Conservation (phyloP, 2,797 vertebrate species). For the Leptatherina wallacei region DNA sequence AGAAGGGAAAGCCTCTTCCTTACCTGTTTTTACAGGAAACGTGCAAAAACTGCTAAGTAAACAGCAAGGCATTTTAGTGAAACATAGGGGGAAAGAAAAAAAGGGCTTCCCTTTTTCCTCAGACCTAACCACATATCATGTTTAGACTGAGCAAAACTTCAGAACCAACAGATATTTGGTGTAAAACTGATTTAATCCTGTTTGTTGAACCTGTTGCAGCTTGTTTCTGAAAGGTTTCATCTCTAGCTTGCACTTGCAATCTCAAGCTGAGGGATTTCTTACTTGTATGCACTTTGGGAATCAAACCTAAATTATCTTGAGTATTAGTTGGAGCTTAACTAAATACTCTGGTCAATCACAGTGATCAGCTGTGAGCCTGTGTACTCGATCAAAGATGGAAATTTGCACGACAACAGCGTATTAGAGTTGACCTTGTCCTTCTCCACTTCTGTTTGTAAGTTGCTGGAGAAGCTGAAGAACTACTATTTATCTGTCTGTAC, state of each 20-base stretch:
- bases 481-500: no score
- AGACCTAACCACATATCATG: not conserved
- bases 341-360: no score
- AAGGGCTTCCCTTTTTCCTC: not conserved
- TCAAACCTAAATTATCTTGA: not conserved
- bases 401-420: no score
- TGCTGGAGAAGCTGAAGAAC: no score
- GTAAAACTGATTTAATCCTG: not conserved
- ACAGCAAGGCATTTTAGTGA: not conserved
- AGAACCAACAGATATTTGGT: not conserved
- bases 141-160: not conserved
- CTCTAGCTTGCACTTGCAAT: not conserved
- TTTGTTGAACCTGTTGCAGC: not conserved
- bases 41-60: not conserved
- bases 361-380: no score
- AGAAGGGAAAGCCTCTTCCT: not conserved
- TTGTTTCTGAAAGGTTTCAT: not conserved
- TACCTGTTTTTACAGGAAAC: not conserved
- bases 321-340: not conserved
- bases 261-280: not conserved
- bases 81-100: not conserved
- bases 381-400: no score
- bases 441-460: no score
- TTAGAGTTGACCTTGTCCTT: no score
- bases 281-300: not conserved